Percentiles rank a stretch among this genome's conserved stretches.
These are phyloP conservation scores for Vireo griseus DNA, from an alignment of 2,797 vertebrate genomes.

Conservation along the genomic window DNA sequence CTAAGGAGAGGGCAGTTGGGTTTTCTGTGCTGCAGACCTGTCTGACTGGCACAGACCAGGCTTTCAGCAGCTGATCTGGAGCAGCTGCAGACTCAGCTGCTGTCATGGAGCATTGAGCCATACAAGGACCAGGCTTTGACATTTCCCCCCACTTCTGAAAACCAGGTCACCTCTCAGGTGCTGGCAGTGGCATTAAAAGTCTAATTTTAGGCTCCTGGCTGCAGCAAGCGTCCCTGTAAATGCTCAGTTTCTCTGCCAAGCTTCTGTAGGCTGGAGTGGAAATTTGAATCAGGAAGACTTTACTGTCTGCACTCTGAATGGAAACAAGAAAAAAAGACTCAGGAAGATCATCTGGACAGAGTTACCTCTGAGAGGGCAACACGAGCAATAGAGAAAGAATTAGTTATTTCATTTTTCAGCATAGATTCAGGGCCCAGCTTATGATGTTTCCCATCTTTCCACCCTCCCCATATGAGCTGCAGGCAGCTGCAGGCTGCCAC, in stretches of 20 bases:
- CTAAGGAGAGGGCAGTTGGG: not conserved
- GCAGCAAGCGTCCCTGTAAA: not conserved
- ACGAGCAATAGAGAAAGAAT: not conserved
- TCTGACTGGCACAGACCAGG: not conserved
- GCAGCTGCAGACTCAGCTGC: not conserved
- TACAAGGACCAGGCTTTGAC: not conserved
- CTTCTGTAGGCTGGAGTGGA: constrained; percentile 7
- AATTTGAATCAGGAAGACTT: not conserved
- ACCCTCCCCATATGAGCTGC: not conserved
- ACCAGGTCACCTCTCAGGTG: constrained; percentile 27
- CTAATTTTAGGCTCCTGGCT: constrained; percentile 40
- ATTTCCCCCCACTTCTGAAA: not conserved
- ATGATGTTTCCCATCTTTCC: not conserved
- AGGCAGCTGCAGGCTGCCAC: not conserved
- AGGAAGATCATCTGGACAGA: not conserved
- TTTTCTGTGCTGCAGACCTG: not conserved
- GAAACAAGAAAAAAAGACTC: not conserved
- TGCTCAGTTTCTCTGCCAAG: not conserved
- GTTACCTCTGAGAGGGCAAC: not conserved
- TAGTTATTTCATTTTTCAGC: not conserved
- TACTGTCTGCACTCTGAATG: not conserved
- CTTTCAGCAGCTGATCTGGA: not conserved
- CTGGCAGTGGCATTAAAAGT: not conserved
- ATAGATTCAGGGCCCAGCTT: not conserved
- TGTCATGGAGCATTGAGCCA: not conserved